Conservation (phyloP, 2,113 vertebrate species). For the Dipodomys ordii region DNA sequence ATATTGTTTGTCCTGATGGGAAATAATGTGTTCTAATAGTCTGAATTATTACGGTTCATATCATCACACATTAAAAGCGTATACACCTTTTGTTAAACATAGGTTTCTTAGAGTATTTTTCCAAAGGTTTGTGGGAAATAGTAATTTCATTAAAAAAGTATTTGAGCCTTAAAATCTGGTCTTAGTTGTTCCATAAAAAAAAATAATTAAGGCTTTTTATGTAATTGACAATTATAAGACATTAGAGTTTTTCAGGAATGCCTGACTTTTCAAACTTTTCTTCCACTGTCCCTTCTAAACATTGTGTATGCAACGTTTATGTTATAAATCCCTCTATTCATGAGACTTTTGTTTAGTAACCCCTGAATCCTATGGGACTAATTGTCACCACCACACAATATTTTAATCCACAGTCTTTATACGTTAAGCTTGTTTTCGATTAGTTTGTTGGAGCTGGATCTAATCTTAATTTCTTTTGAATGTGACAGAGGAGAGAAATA, state of each 20-base stretch:
- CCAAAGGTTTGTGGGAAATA: not conserved
- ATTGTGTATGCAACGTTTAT: not conserved
- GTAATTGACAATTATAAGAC: not conserved
- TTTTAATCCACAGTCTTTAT: not conserved
- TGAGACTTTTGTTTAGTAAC: not conserved
- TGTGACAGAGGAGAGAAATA: not conserved
- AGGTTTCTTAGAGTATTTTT: not conserved
- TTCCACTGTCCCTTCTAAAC: not conserved
- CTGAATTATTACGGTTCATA: not conserved
- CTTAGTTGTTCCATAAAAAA: not conserved
- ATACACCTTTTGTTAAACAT: conserved; percentile 4
- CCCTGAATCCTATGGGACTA: not conserved
- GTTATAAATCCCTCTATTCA: not conserved
- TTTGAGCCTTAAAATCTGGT: not conserved
- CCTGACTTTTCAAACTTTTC: not conserved
- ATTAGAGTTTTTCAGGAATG: not conserved
- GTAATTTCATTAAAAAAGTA: not conserved
- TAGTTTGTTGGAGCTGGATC: not conserved
- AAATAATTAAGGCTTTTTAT: not conserved
- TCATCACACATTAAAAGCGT: not conserved
- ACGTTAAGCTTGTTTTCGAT: not conserved
- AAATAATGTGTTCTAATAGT: not conserved
- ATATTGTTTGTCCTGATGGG: not conserved
- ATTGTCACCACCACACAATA: not conserved
- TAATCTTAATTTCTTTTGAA: not conserved